A percentile compares a stretch with the other conserved stretches of the same genome.
These are phyloP conservation scores for Conchocele bisecta DNA, from an alignment of 2,888 invertebrate species.

Conservation along the genomic window DNA sequence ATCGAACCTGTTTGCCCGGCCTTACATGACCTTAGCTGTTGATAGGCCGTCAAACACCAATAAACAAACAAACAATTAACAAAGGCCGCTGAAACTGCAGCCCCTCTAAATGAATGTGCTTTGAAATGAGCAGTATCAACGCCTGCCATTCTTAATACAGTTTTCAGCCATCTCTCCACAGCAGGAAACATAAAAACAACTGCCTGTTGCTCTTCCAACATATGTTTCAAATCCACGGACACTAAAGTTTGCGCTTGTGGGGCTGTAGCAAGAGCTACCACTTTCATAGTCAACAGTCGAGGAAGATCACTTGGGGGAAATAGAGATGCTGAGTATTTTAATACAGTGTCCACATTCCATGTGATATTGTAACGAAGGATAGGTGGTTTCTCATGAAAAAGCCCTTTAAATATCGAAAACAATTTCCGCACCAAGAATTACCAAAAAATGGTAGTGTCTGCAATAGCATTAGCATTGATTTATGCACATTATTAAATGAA, in stretches of 20 bases:
- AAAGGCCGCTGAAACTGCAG: not conserved
- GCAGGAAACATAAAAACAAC: constrained; percentile 38
- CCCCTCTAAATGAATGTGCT: too few relatives aligned
- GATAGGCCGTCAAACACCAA: too few relatives aligned
- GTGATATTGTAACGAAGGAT: constrained; percentile 39
- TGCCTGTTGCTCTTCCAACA: constrained; percentile 14
- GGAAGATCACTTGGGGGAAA: constrained; percentile 25
- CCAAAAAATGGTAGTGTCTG: constrained; percentile 8
- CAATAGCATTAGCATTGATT: constrained; percentile 28
- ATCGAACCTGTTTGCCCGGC: too few relatives aligned
- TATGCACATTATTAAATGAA: constrained; percentile 28
- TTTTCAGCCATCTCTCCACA: constrained; percentile 29
- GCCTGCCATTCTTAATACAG: constrained; percentile 8
- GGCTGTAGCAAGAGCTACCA: constrained; percentile 32
- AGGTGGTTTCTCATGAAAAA: constrained; percentile 33
- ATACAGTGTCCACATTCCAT: constrained; percentile 44
- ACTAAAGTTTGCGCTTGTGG: constrained; percentile 40
- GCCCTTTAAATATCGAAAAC: constrained; percentile 34
- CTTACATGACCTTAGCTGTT: too few relatives aligned
- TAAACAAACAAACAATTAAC: constrained; percentile 20
- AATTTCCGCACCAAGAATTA: constrained; percentile 15
- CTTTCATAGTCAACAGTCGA: constrained; percentile 36
- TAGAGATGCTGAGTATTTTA: constrained; percentile 23
- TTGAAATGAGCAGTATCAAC: too few relatives aligned
- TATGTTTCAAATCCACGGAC: constrained; percentile 18